Evolutionary conservation across 2,888 invertebrate species (phyloP).

Genomic region (Micoletzkya japonica): DNA sequence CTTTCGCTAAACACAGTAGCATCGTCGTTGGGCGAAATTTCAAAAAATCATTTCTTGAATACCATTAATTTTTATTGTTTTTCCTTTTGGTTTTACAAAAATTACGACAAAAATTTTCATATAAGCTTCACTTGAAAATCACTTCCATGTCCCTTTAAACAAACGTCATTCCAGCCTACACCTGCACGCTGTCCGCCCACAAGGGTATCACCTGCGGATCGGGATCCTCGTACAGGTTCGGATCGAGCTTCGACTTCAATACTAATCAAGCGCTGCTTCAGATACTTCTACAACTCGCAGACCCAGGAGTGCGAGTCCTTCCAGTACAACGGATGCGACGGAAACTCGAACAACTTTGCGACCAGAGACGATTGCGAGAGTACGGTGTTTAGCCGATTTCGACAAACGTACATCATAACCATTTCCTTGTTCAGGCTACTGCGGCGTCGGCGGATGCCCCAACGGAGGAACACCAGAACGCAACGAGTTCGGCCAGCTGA

Average conservation of each 20-base stretch:
- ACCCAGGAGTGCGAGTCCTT: slow-evolving; percentile 55
- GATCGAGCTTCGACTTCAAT: too few relatives aligned
- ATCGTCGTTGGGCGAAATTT: too few relatives aligned
- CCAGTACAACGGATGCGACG: slow-evolving; percentile 62
- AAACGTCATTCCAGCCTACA: slow-evolving; percentile 50
- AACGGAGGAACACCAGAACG: slow-evolving; percentile 61
- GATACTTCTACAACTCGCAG: slow-evolving; percentile 59
- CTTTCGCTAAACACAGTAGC: too few relatives aligned
- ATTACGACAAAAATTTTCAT: too few relatives aligned
- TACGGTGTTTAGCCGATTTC: background rate
- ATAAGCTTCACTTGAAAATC: too few relatives aligned
- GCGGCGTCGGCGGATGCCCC: slow-evolving; percentile 44
- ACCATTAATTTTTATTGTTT: too few relatives aligned
- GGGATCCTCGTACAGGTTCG: slow-evolving; percentile 58
- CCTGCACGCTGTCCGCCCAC: slow-evolving; percentile 59
- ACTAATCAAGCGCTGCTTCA: slow-evolving; percentile 24
- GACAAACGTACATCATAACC: background rate
- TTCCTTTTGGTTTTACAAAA: too few relatives aligned
- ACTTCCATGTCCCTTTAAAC: too few relatives aligned
- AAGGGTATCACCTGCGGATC: slow-evolving; percentile 62
- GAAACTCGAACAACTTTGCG: slow-evolving; percentile 62
- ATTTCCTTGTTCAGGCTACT: slow-evolving; percentile 19
- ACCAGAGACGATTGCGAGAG: slow-evolving; percentile 58
- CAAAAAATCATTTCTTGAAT: too few relatives aligned
- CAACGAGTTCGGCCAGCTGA: slow-evolving; percentile 59